These are phyloP conservation scores for Schizopygopsis malacanthus DNA, from an alignment of 2,797 vertebrate genomes.

Conservation along the genomic window DNA sequence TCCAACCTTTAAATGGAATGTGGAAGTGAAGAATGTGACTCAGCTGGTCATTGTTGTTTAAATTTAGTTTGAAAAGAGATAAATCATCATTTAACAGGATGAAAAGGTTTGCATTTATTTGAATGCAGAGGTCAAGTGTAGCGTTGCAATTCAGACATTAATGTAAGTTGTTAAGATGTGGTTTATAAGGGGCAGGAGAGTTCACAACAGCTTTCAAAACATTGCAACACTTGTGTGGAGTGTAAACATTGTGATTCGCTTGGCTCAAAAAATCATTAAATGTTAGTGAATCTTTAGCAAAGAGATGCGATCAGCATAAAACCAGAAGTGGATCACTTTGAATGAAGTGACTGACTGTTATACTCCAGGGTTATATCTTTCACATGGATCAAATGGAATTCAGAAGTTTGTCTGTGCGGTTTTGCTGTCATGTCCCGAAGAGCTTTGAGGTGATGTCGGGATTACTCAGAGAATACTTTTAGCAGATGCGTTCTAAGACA, in stretches of 20 bases:
- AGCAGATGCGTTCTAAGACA: slow-evolving; percentile 66
- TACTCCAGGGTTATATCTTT: slow-evolving; percentile 16
- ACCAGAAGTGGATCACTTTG: not conserved
- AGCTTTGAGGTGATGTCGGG: slow-evolving; percentile 62
- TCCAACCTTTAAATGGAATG: not conserved
- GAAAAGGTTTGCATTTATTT: not conserved
- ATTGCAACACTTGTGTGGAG: slow-evolving; percentile 26
- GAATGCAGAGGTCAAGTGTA: slow-evolving; percentile 2
- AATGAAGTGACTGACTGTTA: not conserved
- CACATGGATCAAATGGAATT: slow-evolving; percentile 46
- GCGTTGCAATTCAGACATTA: not conserved
- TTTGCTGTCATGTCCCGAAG: slow-evolving; percentile 54
- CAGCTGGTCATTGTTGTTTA: too few relatives aligned
- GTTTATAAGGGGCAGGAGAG: not conserved
- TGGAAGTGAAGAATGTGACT: not conserved
- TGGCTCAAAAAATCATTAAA: not conserved
- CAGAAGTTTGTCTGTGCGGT: slow-evolving; percentile 56
- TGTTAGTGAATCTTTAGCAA: not conserved
- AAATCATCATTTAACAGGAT: not conserved
- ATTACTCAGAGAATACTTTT: slow-evolving; percentile 72
- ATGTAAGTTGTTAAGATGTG: too few relatives aligned
- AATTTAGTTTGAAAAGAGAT: not conserved
- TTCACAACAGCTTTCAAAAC: not conserved
- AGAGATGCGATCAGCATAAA: not conserved
- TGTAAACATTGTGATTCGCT: slow-evolving; percentile 6